These are phyloP conservation scores for Irena cyanogastra DNA, from an alignment of 2,113 vertebrate genomes.

Conservation along the genomic window DNA sequence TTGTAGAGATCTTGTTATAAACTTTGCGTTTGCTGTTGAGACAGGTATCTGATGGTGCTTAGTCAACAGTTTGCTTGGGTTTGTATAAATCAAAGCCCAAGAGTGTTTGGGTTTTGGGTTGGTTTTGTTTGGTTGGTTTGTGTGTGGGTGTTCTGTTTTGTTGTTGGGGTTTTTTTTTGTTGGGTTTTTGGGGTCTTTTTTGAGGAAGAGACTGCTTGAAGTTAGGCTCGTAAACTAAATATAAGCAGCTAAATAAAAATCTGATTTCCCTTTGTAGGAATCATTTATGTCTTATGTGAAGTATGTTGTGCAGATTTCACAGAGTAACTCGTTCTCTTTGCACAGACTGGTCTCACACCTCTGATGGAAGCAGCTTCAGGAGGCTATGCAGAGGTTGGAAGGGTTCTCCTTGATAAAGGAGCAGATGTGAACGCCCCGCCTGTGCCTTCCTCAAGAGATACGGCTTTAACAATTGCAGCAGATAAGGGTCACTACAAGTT, in stretches of 20 bases:
- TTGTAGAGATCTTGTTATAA: neutral
- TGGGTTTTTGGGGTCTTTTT: neutral
- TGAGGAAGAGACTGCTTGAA: neutral
- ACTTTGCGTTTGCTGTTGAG: slow-evolving; percentile 1
- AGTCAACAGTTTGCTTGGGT: neutral
- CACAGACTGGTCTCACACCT: slow-evolving; percentile 94
- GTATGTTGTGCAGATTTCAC: neutral
- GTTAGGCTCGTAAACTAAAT: neutral
- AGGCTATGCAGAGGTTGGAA: slow-evolving; percentile 96
- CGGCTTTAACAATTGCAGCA: slow-evolving; percentile 96
- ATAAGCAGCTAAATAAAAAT: neutral
- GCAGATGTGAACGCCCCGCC: slow-evolving; percentile 97
- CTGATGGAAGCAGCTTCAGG: slow-evolving; percentile 98
- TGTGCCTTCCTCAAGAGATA: slow-evolving; percentile 96
- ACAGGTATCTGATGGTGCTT: neutral
- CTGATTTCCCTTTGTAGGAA: neutral
- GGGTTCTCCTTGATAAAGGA: slow-evolving; percentile 96
- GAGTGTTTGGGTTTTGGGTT: neutral
- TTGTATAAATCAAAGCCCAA: slow-evolving; percentile 11
- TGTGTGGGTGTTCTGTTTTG: neutral
- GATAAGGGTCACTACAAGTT: slow-evolving; percentile 99
- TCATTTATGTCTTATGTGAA: neutral
- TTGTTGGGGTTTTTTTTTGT: neutral
- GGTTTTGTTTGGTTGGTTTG: slow-evolving; percentile 7
- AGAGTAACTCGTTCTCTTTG: neutral